A percentile compares a stretch with the other conserved stretches of the same genome.
These are phyloP conservation scores for Philopotamus ludificatus DNA, from an alignment of 1,140 invertebrate species.

Conservation along the genomic window DNA sequence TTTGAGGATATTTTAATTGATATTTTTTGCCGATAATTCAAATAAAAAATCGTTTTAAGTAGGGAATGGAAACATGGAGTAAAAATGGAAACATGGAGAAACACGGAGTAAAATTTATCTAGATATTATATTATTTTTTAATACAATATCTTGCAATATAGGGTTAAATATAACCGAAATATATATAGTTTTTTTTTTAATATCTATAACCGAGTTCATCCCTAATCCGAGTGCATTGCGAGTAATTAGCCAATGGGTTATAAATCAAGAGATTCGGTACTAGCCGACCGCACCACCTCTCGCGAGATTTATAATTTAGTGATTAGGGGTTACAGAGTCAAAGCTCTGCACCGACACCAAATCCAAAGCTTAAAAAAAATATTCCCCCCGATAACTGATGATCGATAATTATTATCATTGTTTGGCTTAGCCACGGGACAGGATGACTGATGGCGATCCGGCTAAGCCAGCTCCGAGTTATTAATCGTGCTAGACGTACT, in stretches of 20 bases:
- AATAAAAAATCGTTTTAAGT: too few relatives aligned
- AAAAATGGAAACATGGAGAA: too few relatives aligned
- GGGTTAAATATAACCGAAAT: too few relatives aligned
- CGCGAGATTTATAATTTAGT: conserved; percentile 25
- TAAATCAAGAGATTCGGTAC: conserved; percentile 16
- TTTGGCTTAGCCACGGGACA: conserved; percentile 6
- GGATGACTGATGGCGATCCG: conserved; percentile 7
- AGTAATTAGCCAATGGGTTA: conserved; percentile 9
- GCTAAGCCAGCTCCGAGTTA: neutral
- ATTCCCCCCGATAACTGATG: conserved; percentile 22
- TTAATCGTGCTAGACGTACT: neutral
- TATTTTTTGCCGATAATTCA: too few relatives aligned
- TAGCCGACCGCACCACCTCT: conserved; percentile 20
- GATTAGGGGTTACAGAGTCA: conserved; percentile 24
- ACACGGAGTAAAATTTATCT: too few relatives aligned
- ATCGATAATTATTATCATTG: conserved; percentile 22
- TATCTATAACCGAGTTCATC: too few relatives aligned
- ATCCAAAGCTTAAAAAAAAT: neutral
- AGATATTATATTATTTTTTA: too few relatives aligned
- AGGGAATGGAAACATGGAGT: too few relatives aligned
- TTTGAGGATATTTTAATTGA: too few relatives aligned
- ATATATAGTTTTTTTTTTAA: too few relatives aligned
- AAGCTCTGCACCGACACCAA: conserved; percentile 9
- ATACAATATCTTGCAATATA: too few relatives aligned
- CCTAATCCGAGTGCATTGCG: too few relatives aligned